Percentiles rank a stretch among this genome's conserved stretches.
Conservation (phyloP, 2,888 invertebrate genomes). For the Hydrotaea diabolus region DNA sequence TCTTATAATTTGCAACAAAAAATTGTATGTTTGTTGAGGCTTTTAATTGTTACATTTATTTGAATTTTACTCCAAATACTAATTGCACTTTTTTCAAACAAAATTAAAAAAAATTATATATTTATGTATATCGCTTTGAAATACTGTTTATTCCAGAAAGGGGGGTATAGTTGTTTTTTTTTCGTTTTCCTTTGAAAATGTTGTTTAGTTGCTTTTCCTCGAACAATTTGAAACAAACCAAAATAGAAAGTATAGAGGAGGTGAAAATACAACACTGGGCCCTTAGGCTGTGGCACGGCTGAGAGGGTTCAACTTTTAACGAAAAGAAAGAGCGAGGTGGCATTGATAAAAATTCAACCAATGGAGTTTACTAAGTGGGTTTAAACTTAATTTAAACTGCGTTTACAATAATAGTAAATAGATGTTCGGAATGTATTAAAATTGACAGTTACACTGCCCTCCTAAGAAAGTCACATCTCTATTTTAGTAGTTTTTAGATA, state of each 20-base stretch:
- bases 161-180: background rate
- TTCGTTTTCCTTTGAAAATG: background rate
- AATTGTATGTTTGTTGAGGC: slow-evolving; percentile 66
- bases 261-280: slow-evolving; percentile 33
- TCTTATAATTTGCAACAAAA: slow-evolving; percentile 66
- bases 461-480: too few species aligned
- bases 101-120: slow-evolving; percentile 25
- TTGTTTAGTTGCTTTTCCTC: slow-evolving; percentile 21
- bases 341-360: too few species aligned
- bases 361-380: too few species aligned
- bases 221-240: slow-evolving; percentile 18
- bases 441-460: too few species aligned
- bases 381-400: too few species aligned
- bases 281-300: too few species aligned
- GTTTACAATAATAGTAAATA: too few species aligned
- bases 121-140: slow-evolving; percentile 40
- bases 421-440: too few species aligned
- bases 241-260: background rate
- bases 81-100: slow-evolving; percentile 69
- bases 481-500: too few species aligned
- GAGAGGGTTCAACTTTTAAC: too few species aligned
- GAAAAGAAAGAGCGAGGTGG: too few species aligned
- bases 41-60: slow-evolving; percentile 69
- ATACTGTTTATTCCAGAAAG: slow-evolving; percentile 43
- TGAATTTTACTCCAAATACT: slow-evolving; percentile 67